A percentile compares a stretch with the other conserved stretches of the same genome.
phyloP scores from a whole-genome alignment of 2,888 invertebrate genomes.

The Drosophila prostipennis region DNA sequence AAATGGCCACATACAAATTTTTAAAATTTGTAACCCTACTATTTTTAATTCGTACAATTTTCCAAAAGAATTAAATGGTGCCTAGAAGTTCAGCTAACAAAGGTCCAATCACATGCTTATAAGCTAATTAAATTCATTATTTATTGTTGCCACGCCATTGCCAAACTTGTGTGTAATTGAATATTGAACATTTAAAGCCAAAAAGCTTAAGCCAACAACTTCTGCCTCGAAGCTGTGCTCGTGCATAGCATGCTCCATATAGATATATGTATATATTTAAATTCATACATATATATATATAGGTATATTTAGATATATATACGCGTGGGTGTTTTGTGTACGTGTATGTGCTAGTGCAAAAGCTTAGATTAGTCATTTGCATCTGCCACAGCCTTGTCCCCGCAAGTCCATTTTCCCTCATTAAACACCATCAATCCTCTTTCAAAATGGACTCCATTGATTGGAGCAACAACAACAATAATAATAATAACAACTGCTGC shows the following conservation, averaged over 20 bases:
- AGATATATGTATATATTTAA: not conserved
- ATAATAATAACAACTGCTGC: not conserved
- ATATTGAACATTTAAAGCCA: conserved; percentile 40
- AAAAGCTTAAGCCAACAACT: conserved; percentile 33
- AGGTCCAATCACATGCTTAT: not conserved
- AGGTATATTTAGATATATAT: conserved; percentile 7
- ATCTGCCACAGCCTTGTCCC: not conserved
- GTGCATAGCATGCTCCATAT: conserved; percentile 34
- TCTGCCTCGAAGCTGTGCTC: conserved; percentile 35
- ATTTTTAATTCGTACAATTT: not conserved
- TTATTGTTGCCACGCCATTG: conserved; percentile 24
- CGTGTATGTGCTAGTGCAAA: conserved; percentile 31
- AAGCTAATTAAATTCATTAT: conserved; percentile 12
- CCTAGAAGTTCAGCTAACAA: not conserved
- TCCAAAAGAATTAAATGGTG: not conserved
- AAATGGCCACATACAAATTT: too few species aligned
- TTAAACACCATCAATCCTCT: conserved; percentile 11
- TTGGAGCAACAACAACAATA: conserved; percentile 1
- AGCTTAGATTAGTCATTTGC: conserved; percentile 35
- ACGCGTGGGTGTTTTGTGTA: conserved; percentile 16
- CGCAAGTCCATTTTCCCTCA: conserved; percentile 5
- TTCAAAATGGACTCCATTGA: conserved; percentile 8
- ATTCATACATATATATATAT: conserved; percentile 2
- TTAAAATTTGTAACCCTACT: too few species aligned
- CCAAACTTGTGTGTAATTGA: conserved; percentile 30